phyloP scores from a whole-genome alignment of 2,797 vertebrate genomes.

The Dicrostonyx torquatus region DNA sequence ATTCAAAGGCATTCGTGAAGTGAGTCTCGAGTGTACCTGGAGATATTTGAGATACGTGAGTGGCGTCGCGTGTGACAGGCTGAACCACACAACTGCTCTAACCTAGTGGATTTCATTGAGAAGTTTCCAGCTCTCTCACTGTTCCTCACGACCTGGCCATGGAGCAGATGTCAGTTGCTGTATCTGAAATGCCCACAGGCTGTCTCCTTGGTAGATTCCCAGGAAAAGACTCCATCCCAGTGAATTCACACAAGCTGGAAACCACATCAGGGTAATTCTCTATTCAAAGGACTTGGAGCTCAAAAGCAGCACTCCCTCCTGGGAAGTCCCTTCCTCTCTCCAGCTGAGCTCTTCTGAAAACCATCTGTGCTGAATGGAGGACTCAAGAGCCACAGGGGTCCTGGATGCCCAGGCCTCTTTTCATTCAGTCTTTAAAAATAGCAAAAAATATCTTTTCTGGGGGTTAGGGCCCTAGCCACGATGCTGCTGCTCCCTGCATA shows the following conservation, averaged over 20 bases:
- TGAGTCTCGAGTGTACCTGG: neutral
- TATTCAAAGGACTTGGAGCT: slow-evolving; percentile 55
- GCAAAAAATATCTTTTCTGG: slow-evolving; percentile 27
- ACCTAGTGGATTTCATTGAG: neutral
- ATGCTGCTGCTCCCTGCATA: neutral
- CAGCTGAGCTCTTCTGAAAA: slow-evolving; percentile 36
- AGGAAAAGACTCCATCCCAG: neutral
- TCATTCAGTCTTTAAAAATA: slow-evolving; percentile 60
- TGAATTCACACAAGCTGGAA: slow-evolving; percentile 23
- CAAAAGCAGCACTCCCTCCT: slow-evolving; percentile 31
- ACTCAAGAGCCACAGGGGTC: neutral
- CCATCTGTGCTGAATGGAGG: slow-evolving; percentile 59
- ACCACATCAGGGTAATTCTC: neutral
- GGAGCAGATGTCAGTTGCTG: neutral
- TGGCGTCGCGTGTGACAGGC: no score
- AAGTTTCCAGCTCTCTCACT: neutral
- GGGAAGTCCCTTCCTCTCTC: slow-evolving; percentile 47
- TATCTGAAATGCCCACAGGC: neutral
- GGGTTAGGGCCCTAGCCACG: neutral
- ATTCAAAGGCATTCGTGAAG: neutral
- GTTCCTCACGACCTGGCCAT: neutral
- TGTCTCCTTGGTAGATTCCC: neutral
- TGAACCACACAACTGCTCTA: neutral
- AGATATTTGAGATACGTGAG: neutral
- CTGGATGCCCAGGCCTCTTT: slow-evolving; percentile 12